Evolutionary conservation across 2,888 invertebrate genomes (phyloP).

Genomic region (Andricus curvator): DNA sequence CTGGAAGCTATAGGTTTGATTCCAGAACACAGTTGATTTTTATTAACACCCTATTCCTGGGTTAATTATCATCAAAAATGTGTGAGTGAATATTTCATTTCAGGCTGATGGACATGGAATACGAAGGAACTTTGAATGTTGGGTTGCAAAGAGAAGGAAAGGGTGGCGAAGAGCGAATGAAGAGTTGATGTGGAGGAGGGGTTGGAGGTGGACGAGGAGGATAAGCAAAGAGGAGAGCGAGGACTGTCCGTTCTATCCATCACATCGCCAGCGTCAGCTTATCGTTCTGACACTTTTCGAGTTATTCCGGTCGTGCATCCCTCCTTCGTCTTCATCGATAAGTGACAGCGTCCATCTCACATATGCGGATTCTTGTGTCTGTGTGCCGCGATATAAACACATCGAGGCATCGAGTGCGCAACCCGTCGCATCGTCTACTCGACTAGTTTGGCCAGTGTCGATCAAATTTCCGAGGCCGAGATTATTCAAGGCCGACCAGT

Average conservation of each 20-base stretch:
- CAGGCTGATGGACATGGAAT: slow-evolving; percentile 18
- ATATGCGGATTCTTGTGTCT: slow-evolving; percentile 45
- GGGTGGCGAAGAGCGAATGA: slow-evolving; percentile 51
- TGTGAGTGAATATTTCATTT: slow-evolving; percentile 20
- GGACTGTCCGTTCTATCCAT: slow-evolving; percentile 69
- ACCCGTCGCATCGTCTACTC: slow-evolving; percentile 60
- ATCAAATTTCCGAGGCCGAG: slow-evolving; percentile 75
- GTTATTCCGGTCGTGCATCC: slow-evolving; percentile 75
- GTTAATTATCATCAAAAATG: not conserved
- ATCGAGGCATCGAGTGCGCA: slow-evolving; percentile 35
- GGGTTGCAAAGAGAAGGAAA: slow-evolving; percentile 44
- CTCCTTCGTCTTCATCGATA: slow-evolving; percentile 52
- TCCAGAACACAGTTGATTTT: not conserved
- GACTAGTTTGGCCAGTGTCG: slow-evolving; percentile 76
- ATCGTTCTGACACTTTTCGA: slow-evolving; percentile 78
- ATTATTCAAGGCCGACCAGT: slow-evolving; percentile 70
- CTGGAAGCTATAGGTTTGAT: not conserved
- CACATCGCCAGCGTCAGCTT: slow-evolving; percentile 78
- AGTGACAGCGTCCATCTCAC: slow-evolving; percentile 46
- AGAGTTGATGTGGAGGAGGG: slow-evolving; percentile 43
- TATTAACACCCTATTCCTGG: too few relatives aligned
- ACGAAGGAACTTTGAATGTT: slow-evolving; percentile 8
- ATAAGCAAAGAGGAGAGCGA: slow-evolving; percentile 59
- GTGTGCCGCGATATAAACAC: slow-evolving; percentile 43
- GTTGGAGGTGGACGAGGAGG: slow-evolving; percentile 54